phyloP scores from a whole-genome alignment of 2,797 vertebrate genomes.

The Danio aesculapii region DNA sequence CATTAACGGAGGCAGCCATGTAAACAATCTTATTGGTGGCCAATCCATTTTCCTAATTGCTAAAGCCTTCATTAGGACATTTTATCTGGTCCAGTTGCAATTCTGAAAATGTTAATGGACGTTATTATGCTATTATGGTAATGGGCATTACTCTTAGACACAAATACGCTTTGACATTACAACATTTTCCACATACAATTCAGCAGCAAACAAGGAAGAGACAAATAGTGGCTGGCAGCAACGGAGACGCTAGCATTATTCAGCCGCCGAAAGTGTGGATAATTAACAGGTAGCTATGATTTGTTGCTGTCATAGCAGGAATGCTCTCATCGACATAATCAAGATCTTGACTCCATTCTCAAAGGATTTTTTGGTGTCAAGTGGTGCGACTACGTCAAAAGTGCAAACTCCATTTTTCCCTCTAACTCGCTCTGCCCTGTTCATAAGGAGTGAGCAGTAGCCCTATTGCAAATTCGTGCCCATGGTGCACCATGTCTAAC shows the following conservation, averaged over 20 bases:
- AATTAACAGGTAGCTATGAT: constrained; percentile 48
- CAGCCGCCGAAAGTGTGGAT: constrained; percentile 45
- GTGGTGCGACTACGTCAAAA: background rate
- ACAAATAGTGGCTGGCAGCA: constrained; percentile 50
- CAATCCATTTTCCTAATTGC: constrained; percentile 64
- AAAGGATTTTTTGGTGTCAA: background rate
- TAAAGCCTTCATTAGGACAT: constrained; percentile 59
- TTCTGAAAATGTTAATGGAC: constrained; percentile 62
- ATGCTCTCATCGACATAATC: constrained; percentile 4
- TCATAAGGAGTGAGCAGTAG: constrained; percentile 12
- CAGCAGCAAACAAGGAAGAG: constrained; percentile 50
- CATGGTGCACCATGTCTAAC: constrained; percentile 46
- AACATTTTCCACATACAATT: constrained; percentile 36
- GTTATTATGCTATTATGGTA: constrained; percentile 62
- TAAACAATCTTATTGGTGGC: constrained; percentile 60
- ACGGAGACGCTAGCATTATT: constrained; percentile 42
- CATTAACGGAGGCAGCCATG: constrained; percentile 61
- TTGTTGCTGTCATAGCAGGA: constrained; percentile 25
- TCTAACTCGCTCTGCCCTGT: background rate
- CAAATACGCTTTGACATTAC: constrained; percentile 54
- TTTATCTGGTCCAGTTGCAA: constrained; percentile 61
- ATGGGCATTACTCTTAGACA: constrained; percentile 51
- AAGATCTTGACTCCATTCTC: constrained; percentile 19
- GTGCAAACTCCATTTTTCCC: background rate
- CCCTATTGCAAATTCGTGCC: constrained; percentile 11